Base-by-base conservation (phyloP, 2,888 invertebrate species). In the Lacanobia wlatinum region DNA sequence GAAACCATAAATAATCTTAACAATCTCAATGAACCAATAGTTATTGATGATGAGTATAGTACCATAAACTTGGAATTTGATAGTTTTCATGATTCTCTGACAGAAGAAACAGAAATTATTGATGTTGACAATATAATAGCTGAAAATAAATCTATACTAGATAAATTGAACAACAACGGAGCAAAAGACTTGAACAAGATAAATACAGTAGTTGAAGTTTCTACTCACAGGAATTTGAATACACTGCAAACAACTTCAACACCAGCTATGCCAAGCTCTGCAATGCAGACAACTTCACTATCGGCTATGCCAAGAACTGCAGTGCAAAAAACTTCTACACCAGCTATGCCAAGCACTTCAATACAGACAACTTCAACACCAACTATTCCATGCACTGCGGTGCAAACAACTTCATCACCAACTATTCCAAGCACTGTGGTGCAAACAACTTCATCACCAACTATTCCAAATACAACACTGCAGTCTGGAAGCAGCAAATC, bases 91-190 rank as follows among this genome's bases (percentile, higher is more conserved):
- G 28, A 23, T 58, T 68, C 75, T 2, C 18, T 2, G 34, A 14
- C 53, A n/a, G 28, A 28, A 28, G 28, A 28, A 28, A 40, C 65
- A 23, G 89, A 89, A 70, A 70, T 90, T 14, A 87, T 90, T 66
- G 88, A 91, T 87, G 72, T 92, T 75, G 92, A 93, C 79, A 85
- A 88, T 59, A 63, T 92, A 6, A 87, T 93, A 67, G 89, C 88
- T 73, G 84, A 89, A 76, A 91, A 88, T 82, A 79, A 82, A 72
- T 76, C 83, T n/a, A 75, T 91, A 60, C 73, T 87, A 55, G 21
- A 68, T 23, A 81, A 78, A 75, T 78, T 55, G 56, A 79, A 76
- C 63, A 61, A 61, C 5, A 10, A 23, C 16, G 40, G n/a, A 50
- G 9, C 50, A n/a, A 56, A 40, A n/a, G 38, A 70, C 43, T 61